Conservation (phyloP, 2,113 vertebrate species). For the Chloebia gouldiae region DNA sequence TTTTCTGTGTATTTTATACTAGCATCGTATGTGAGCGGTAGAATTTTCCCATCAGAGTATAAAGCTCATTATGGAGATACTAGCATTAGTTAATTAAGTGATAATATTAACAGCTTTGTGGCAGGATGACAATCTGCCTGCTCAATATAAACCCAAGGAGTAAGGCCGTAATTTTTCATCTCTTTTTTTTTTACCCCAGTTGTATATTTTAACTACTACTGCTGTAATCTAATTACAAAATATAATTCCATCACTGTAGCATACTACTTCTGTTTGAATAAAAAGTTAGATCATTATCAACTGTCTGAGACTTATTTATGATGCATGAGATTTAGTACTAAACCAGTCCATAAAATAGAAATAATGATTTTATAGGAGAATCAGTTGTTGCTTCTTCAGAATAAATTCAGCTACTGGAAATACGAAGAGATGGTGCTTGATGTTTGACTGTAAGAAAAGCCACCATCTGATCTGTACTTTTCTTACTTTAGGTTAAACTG, state of each 20-base stretch:
- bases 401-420: neutral
- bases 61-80: conserved; percentile 19
- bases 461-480: neutral
- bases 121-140: neutral
- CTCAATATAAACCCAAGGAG: neutral
- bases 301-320: conserved; percentile 34
- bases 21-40: neutral
- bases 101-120: conserved; percentile 26
- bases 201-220: conserved; percentile 22
- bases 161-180: neutral
- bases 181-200: neutral
- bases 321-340: conserved; percentile 22
- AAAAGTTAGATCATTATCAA: conserved; percentile 35
- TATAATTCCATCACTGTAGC: conserved; percentile 11
- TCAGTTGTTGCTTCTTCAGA: neutral
- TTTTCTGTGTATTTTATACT: neutral
- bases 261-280: conserved; percentile 3
- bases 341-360: conserved; percentile 10
- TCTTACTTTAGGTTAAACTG: neutral
- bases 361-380: neutral
- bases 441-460: neutral
- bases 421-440: neutral
- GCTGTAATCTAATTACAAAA: conserved; percentile 11
- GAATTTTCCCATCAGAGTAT: conserved; percentile 34
- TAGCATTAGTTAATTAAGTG: conserved; percentile 49